Evolutionary conservation across 1,140 invertebrate genomes (phyloP).

Genomic region (Samia ricini): DNA sequence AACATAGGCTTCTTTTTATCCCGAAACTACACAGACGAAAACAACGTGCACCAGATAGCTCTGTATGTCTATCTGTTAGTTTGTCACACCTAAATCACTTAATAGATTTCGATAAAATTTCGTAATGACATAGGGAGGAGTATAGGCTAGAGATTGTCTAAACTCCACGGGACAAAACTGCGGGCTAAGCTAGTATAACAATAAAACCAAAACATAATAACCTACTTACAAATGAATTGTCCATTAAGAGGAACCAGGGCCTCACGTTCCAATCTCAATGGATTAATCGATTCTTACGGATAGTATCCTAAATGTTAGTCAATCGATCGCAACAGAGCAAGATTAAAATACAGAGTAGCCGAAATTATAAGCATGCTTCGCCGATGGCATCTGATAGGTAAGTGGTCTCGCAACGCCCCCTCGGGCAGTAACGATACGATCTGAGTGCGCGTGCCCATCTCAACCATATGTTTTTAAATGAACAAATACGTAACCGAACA

Average conservation of each 20-base stretch:
- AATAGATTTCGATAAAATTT: too few species aligned
- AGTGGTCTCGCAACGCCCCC: conserved; percentile 71
- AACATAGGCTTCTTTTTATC: too few species aligned
- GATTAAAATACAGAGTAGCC: conserved; percentile 43
- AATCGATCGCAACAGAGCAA: conserved; percentile 6
- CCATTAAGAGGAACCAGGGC: background rate
- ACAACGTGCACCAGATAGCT: too few species aligned
- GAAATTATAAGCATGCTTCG: conserved; percentile 60
- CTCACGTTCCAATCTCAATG: background rate
- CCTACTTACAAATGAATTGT: background rate
- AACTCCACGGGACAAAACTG: too few species aligned
- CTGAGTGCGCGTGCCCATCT: conserved; percentile 51
- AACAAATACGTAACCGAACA: conserved; percentile 39
- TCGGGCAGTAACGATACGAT: conserved; percentile 52
- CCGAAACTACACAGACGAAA: too few species aligned
- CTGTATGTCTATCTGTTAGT: too few species aligned
- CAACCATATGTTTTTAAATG: conserved; percentile 28
- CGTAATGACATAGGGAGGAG: too few species aligned
- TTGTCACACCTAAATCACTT: too few species aligned
- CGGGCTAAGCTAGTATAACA: background rate
- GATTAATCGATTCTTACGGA: conserved; percentile 5
- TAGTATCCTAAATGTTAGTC: conserved; percentile 8
- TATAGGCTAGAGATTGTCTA: too few species aligned
- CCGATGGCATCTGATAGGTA: conserved; percentile 65
- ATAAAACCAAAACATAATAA: background rate